A percentile compares a stretch with the other conserved stretches of the same genome.
phyloP scores from a whole-genome alignment of 2,797 vertebrate genomes.

The Rallus crepitans region DNA sequence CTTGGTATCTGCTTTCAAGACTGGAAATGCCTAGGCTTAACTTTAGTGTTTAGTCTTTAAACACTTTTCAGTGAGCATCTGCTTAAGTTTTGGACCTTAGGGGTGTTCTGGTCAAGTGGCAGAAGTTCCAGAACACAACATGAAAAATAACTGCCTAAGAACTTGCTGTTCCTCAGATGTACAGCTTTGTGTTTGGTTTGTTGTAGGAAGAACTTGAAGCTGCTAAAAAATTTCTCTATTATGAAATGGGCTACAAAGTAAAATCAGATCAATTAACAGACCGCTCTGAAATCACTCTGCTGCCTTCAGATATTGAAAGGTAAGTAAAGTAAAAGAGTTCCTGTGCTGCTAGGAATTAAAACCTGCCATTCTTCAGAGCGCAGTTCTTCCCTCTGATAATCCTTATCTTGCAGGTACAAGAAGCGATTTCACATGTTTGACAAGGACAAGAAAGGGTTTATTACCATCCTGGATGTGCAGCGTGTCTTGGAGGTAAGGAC shows the following conservation, averaged over 20 bases:
- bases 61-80: not conserved
- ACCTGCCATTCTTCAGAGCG: not conserved
- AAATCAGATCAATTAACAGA: slow-evolving; percentile 92
- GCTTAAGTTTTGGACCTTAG: not conserved
- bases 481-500: slow-evolving; percentile 88
- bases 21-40: not conserved
- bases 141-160: not conserved
- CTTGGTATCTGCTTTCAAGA: not conserved
- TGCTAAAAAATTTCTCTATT: slow-evolving; percentile 90
- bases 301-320: slow-evolving; percentile 89
- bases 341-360: not conserved
- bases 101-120: not conserved
- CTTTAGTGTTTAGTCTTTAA: not conserved
- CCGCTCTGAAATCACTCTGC: slow-evolving; percentile 89
- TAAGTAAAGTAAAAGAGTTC: slow-evolving; percentile 56
- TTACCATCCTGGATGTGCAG: slow-evolving; percentile 94
- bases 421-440: slow-evolving; percentile 97
- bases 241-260: slow-evolving; percentile 97
- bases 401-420: slow-evolving; percentile 86
- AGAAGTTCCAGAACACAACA: not conserved
- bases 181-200: not conserved
- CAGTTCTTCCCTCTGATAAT: not conserved
- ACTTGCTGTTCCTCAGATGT: not conserved
- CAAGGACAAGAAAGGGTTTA: slow-evolving; percentile 95
- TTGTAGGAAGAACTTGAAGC: slow-evolving; percentile 88